Evolutionary conservation across 2,797 vertebrate species (phyloP).

Genomic region (Sebastes itinus): DNA sequence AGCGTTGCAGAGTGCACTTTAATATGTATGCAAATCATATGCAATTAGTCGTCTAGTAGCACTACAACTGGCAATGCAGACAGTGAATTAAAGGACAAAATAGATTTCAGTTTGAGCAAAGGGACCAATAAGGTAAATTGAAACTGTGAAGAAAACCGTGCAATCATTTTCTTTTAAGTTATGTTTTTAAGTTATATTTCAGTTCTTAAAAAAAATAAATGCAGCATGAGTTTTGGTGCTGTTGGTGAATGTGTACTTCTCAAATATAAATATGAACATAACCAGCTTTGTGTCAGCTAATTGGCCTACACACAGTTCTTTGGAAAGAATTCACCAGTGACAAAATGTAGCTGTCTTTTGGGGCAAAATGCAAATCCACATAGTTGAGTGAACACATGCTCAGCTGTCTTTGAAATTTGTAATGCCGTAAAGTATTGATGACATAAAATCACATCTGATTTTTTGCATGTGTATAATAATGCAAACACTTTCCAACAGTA

Average conservation of each 20-base stretch:
- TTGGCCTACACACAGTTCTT: not conserved
- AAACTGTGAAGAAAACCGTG: conserved; percentile 55
- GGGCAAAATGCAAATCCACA: conserved; percentile 1
- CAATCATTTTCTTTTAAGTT: conserved; percentile 6
- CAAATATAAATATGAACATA: not conserved
- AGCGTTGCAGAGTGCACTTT: conserved; percentile 33
- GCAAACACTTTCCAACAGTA: conserved; percentile 1
- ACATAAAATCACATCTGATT: not conserved
- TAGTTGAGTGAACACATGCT: not conserved
- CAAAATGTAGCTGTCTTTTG: conserved; percentile 18
- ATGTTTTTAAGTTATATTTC: conserved; percentile 21
- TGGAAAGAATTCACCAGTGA: not conserved
- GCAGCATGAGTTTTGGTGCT: conserved; percentile 28
- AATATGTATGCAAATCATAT: conserved; percentile 14
- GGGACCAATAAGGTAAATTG: conserved; percentile 22
- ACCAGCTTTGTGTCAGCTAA: conserved; percentile 1
- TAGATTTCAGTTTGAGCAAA: not conserved
- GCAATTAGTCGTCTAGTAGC: conserved; percentile 19
- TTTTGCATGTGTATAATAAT: conserved; percentile 39
- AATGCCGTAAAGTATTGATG: not conserved
- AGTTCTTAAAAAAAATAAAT: not conserved
- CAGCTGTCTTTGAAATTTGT: not conserved
- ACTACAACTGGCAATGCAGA: not conserved
- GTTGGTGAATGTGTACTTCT: conserved; percentile 11
- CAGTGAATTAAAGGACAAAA: not conserved